Evolutionary conservation across 2,888 invertebrate species (phyloP), one percentile per base, ranked within the genome.

Genomic region (Cephus sareptanus): DNA sequence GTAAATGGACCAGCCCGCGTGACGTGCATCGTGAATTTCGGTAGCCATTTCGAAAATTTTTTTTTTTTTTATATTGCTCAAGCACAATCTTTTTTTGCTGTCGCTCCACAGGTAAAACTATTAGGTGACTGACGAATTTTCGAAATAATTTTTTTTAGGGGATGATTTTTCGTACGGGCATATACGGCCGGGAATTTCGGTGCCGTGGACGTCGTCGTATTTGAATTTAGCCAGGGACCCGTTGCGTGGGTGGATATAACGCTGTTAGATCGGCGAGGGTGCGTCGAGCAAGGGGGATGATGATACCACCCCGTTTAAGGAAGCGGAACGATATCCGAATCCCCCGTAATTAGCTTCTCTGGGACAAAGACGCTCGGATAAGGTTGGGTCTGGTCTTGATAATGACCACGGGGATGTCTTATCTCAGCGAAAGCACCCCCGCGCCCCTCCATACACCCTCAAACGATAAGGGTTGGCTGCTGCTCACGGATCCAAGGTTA

Each of bases 321-420:
- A 75, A 80, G 74, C 33, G 40, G 23, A 76, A 77, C 75, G 79
- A 77, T 79, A 79, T 77, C 69, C 78, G 79, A 71, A 84, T 84
- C 80, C 75, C 37, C 68, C 74, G 80, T 83, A 86, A 85, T 85
- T 85, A 82, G 81, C 80, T 78, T 77, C 69, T 37, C 76, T 40
- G 71, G 77, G 78, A 40, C 23, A 75, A 74, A 40, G 75, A 73
- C 73, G 71, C 71, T 69, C 74, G 78, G 69, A 73, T 73, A 79
- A 82, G 79, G 56, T 56, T 56, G 56, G 56, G 56, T 56, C 56
- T 79, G 78, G 80, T 80, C 78, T 80, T 83, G 84, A 84, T 84
- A 84, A 84, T 83, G 83, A 84, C 84, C 85, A 75, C 77, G 76
- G 79, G 75, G 82, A 79, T 77, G 78, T 56, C 82, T 85, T 83